Evolutionary conservation across 2,888 invertebrate species (phyloP), one percentile per base, ranked within the genome.

Genomic region (Tachystola acroxantha): DNA sequence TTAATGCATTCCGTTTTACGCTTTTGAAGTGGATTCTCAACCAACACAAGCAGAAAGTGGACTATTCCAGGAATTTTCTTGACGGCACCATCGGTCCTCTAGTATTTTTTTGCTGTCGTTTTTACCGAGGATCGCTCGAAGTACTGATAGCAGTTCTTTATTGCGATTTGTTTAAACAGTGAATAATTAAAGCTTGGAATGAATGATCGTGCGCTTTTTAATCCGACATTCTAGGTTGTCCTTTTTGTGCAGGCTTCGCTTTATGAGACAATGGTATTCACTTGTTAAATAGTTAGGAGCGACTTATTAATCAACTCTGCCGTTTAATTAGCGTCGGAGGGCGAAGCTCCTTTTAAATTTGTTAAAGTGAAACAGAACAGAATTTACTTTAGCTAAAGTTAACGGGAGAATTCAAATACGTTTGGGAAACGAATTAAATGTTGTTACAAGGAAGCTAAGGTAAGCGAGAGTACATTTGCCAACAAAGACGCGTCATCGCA

Each of bases 131-230:
- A 60, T 59, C 59, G 51, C 56, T 60, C 50, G 53, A 57, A 64
- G 58, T 50, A 11, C 58, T 57, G 61, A 53, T 55, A 54, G 59
- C 59, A 58, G 57, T 56, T 70, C 67, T 72, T 73, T 70, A 75
- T 77, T 75, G 71, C 73, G 73, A 77, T 80, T 76, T 82, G 76
- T 84, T 84, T 84, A 79, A 84, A 81, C 75, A 80, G 72, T 61
- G 70, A 70, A 81, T 80, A 84, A 86, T 86, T 84, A 85, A 84
- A 79, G 61, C 70, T 64, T 47, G 53, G 63, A 75, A 74, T 72
- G 75, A 79, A 78, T 76, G 75, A 74, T 61, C 70, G 60, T 60
- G 60, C 69, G 62, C 68, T 82, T 77, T 40, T 80, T 74, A 74
- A 76, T 76, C 74, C 64, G 51, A 54, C 61, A 61, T 70, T 64